These are phyloP conservation scores for Pristionchus mayeri DNA, from an alignment of 2,888 invertebrate species.

Conservation along the genomic window DNA sequence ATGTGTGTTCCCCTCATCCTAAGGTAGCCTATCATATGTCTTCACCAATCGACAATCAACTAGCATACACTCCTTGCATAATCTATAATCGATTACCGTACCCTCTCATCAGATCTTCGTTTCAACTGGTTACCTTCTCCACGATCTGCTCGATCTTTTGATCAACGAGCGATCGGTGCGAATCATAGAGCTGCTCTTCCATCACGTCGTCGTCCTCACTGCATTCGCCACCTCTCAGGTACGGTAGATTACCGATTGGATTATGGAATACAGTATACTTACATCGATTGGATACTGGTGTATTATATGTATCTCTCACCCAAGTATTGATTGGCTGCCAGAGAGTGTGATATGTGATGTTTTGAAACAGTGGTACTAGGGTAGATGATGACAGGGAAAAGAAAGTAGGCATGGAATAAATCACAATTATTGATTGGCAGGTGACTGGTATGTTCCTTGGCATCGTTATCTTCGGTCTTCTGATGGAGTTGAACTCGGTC, in stretches of 20 bases:
- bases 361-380: not conserved
- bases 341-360: not conserved
- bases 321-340: not conserved
- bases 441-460: constrained; percentile 64
- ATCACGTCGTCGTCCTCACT: constrained; percentile 72
- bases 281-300: too few relatives aligned
- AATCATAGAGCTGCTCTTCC: constrained; percentile 75
- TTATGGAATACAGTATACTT: not conserved
- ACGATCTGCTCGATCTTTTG: constrained; percentile 74
- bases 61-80: not conserved
- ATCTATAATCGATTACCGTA: not conserved
- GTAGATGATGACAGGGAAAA: not conserved
- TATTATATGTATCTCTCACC: not conserved
- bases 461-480: constrained; percentile 72
- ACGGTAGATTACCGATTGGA: constrained; percentile 10
- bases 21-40: not conserved
- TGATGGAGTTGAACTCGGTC: constrained; percentile 75
- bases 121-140: constrained; percentile 73
- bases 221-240: constrained; percentile 68
- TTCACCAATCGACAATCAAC: not conserved
- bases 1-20: too few relatives aligned
- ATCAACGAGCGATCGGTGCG: constrained; percentile 74
- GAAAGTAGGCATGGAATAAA: not conserved
- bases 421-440: not conserved
- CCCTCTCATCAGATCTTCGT: constrained; percentile 63